Base-by-base conservation (phyloP, 2,113 vertebrate genomes). In the Phaethornis superciliosus region DNA sequence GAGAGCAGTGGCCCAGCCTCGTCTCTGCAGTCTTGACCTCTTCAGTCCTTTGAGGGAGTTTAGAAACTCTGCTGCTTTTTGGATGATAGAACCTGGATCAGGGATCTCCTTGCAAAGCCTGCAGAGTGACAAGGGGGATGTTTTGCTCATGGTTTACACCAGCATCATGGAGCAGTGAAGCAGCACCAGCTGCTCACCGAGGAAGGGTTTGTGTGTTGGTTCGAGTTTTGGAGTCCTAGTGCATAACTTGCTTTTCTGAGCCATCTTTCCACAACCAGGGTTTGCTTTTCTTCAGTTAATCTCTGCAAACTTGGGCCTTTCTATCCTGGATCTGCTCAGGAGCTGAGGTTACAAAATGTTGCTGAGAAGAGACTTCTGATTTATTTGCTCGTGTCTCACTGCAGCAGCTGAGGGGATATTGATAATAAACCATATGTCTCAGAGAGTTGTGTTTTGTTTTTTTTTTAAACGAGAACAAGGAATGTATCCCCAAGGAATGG, bases 141-240 rank as follows among this genome's bases (percentile, higher is more conserved):
- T 54, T 80, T 56, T 33, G 21, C 26, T 19, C 0, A 0, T 47
- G 46, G 62, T 67, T 47, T 32, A 10, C 28, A 5, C 7, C 2
- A 74, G 52, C 52, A 0, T 0, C 1, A 12, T 22, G 86, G 67
- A 72, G 71, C 37, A n/a, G 37, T 4, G 3, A 44, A 47, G 52
- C 7, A 84, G 37, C 47, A 26, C 4, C 0, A 10, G 30, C 47
- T 72, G 42, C 68, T 70, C 37, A 8, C 71, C 0, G 1, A 76
- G 78, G 75, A 91, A 12, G 32, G 15, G 1, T 33, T 47, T 64
- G 46, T 0, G 0, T 65, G 72, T 84, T 77, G 35, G n/a, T n/a
- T n/a, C n/a, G 62, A 60, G 35, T 71, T 86, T 37, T 64, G 81
- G 81, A 81, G 85, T 52, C 76, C 27, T 79, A 9, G 30, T 68